Base-by-base conservation (phyloP, 2,888 invertebrate genomes). In the Drosophila neonasuta region DNA sequence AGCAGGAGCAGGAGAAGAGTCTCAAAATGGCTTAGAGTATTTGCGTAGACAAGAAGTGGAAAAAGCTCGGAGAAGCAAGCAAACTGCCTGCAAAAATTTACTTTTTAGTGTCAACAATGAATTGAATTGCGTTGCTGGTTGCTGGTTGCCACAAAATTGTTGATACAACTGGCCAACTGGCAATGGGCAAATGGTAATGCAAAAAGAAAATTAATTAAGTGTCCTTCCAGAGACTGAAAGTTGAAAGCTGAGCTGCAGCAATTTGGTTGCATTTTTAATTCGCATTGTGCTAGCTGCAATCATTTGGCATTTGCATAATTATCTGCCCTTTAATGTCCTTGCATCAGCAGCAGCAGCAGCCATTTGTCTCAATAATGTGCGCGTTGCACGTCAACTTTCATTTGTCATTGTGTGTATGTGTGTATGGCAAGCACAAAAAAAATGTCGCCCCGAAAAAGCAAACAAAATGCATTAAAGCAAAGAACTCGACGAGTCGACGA, bases 391-490 rank as follows among this genome's bases (percentile, higher is more conserved):
- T 84, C 83, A 88, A 69, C 88, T 79, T 79, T 88, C 87, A 88
- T 84, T 88, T 84, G 77, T 81, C 82, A 79, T 73, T 80, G 71
- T 58, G 41, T 64, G 67, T 71, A 54, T 80, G 71, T 58, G 41
- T 64, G 67, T 71, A 54, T 51, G 61, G 42, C 32, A 41, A 30
- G 20, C 46, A 34, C 52, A 29, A 34, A 51, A 57, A 62, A 57
- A 62, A 55, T 70, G 70, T 66, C 71, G 51, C 62, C 67, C 54
- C 39, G 42, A 32, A 34, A 52, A 72, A 81, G 82, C 88, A 86
- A 83, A 86, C 84, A 77, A 83, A 87, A 87, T 86, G 86, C 86
- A 87, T 87, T 87, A 87, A 63, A 67, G 58, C 76, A 58, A 59
- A 63, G 75, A 48, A 48, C 41, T 52, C 61, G 68, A 54, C 55